These are phyloP conservation scores for Acinonyx jubatus DNA, from an alignment of 2,113 vertebrate species.

Conservation along the genomic window DNA sequence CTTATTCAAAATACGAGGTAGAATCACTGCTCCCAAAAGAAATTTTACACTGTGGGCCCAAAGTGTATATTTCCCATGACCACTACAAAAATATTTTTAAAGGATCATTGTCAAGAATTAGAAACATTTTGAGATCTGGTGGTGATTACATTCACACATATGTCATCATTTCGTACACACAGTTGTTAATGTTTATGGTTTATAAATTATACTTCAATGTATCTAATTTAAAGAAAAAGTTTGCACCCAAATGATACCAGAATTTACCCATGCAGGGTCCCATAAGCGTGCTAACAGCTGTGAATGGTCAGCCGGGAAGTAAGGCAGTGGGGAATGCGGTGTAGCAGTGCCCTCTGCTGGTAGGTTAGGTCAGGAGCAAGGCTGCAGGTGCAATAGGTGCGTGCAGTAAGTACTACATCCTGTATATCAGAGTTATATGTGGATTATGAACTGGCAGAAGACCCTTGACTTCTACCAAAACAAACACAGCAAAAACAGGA, in stretches of 20 bases:
- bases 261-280: neutral
- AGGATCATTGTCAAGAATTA: neutral
- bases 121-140: neutral
- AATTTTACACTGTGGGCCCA: neutral
- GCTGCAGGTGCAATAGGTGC: accelerated
- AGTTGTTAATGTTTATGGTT: neutral
- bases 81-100: neutral
- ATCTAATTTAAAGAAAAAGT: neutral
- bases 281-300: neutral
- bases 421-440: neutral
- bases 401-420: accelerated
- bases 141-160: neutral
- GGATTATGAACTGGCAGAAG: neutral
- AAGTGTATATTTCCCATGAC: neutral
- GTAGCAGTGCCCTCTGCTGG: too few species aligned
- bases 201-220: neutral
- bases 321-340: neutral
- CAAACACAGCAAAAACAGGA: neutral
- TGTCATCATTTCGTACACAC: neutral
- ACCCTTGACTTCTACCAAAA: neutral
- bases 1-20: neutral
- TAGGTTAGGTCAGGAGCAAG: too few species aligned
- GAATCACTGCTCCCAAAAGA: neutral
- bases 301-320: too few species aligned
- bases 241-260: neutral